Evolutionary conservation across 2,113 vertebrate species (phyloP), one percentile per base, ranked within the genome.

Genomic region (Stegastes partitus): DNA sequence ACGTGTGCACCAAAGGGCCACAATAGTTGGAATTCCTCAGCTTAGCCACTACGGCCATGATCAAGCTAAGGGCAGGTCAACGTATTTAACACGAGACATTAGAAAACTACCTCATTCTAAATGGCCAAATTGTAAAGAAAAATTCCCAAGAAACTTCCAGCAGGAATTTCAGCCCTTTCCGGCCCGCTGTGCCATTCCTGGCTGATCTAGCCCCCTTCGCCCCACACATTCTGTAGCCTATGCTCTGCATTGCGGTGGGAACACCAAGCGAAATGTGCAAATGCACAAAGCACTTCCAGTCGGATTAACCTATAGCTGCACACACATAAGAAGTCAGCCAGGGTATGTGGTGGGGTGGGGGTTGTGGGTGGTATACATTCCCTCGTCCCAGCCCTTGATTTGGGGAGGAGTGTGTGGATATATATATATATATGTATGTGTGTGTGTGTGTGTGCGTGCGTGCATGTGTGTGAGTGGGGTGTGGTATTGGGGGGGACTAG

Each of bases 291-390:
- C 77, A 87, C 91, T 91, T 93, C 85, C 88, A 91, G 87, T 83
- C 69, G 77, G 89, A 90, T 92, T 93, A 94, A 92, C 86, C 88
- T 94, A 94, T 93, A 93, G 92, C 77, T 76, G 44, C 68, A 55
- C 84, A 82, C 87, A 84, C 72, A 77, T 64, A 78, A 53, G 76
- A 82, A 91, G 86, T 87, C 88, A 90, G 89, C 64, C 54, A 74
- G 86, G 77, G 75, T 81, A 67, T 82, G 64, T 73, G 69, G 71
- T 44, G 50, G 19, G 59, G 76, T 76, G 66, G 81, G 84, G 87
- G 81, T 64, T 75, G 77, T 81, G 77, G 68, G 59, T 62, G 81
- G 80, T 88, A 89, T 90, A 88, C 90, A 90, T 93, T 91, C 91
- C 85, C 91, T 71, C 68, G 87, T 79, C 90, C 81, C 67, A 82